Percentiles rank a stretch among this genome's conserved stretches.
phyloP scores from a whole-genome alignment of 2,888 invertebrate genomes.

The Shargacucullia verbasci region DNA sequence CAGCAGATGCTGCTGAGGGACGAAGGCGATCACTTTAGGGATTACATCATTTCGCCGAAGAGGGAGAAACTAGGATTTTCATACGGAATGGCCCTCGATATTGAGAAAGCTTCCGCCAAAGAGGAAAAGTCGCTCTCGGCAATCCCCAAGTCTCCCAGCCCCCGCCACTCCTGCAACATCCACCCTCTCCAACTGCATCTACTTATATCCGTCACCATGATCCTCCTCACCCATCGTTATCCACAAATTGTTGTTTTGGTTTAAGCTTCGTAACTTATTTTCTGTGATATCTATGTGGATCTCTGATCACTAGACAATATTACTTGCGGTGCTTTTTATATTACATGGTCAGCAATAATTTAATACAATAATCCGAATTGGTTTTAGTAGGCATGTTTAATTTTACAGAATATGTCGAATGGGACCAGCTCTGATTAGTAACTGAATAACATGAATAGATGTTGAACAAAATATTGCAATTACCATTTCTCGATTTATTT shows the following conservation, averaged over 20 bases:
- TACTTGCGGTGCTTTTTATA: slow-evolving; percentile 78
- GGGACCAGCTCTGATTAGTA: slow-evolving; percentile 40
- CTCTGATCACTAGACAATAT: slow-evolving; percentile 73
- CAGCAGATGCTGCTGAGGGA: slow-evolving; percentile 75
- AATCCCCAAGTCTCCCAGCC: slow-evolving; percentile 75
- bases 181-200: slow-evolving; percentile 91
- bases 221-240: slow-evolving; percentile 91
- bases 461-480: slow-evolving; percentile 34
- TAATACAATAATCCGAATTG: slow-evolving; percentile 34
- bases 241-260: slow-evolving; percentile 91
- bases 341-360: slow-evolving; percentile 49
- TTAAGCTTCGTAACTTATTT: slow-evolving; percentile 80
- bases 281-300: slow-evolving; percentile 74
- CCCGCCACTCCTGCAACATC: slow-evolving; percentile 88
- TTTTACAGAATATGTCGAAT: slow-evolving; percentile 45
- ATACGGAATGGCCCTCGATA: slow-evolving; percentile 71
- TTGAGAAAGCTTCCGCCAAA: slow-evolving; percentile 73
- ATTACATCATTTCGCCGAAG: slow-evolving; percentile 78
- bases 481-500: slow-evolving; percentile 45
- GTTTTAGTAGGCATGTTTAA: slow-evolving; percentile 46
- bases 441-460: slow-evolving; percentile 25
- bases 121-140: slow-evolving; percentile 89
- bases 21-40: slow-evolving; percentile 70
- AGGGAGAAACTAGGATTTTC: slow-evolving; percentile 74
- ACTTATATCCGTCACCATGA: slow-evolving; percentile 91